Evolutionary conservation across 2,113 vertebrate genomes (phyloP).

Genomic region (Gyps fulvus): DNA sequence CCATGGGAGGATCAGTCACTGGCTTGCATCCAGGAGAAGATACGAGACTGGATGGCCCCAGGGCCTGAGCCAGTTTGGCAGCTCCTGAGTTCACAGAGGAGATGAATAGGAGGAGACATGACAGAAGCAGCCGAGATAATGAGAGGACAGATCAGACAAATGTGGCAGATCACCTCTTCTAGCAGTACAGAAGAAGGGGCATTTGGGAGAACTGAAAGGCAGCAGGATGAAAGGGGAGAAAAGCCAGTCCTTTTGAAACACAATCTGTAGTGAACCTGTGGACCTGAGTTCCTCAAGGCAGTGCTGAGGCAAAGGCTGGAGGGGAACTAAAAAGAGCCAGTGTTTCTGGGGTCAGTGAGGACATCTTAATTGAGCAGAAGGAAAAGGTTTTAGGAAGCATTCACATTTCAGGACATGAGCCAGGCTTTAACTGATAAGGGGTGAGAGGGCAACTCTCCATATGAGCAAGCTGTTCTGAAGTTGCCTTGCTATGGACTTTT

Average conservation of each 20-base stretch:
- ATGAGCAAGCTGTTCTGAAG: neutral
- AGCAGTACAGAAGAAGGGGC: neutral
- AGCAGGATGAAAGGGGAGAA: neutral
- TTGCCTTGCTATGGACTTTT: neutral
- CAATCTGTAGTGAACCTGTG: neutral
- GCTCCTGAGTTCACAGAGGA: neutral
- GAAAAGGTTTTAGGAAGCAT: neutral
- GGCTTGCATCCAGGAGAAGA: slow-evolving; percentile 3
- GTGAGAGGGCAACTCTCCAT: neutral
- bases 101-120: neutral
- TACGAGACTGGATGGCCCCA: neutral
- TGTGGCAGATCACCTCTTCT: neutral
- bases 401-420: neutral
- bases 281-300: neutral
- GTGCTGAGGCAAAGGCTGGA: neutral
- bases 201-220: neutral
- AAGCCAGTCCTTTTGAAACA: neutral
- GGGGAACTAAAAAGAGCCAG: neutral
- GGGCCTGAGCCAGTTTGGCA: neutral
- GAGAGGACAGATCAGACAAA: neutral
- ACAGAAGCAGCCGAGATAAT: neutral
- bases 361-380: neutral
- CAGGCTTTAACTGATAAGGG: neutral
- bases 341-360: neutral
- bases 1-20: neutral